phyloP scores from a whole-genome alignment of 92 coral and sea anemone genomes.

The Heliopora coerulea region DNA sequence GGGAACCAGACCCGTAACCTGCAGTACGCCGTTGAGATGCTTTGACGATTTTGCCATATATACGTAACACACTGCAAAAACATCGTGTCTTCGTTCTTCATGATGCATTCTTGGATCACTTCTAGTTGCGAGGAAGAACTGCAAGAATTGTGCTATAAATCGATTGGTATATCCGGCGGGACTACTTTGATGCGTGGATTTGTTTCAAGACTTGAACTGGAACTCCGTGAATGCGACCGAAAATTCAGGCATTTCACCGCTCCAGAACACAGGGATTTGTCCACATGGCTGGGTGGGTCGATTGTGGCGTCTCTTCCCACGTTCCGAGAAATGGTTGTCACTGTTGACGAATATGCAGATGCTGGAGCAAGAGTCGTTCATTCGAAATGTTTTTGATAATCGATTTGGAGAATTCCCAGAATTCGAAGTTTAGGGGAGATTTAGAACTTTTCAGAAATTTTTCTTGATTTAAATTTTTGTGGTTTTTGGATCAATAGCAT shows the following conservation, averaged over 20 bases:
- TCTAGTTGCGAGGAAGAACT: slow-evolving; percentile 85
- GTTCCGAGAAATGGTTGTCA: slow-evolving; percentile 70
- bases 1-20: too few relatives aligned
- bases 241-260: slow-evolving; percentile 62
- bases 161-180: slow-evolving; percentile 85
- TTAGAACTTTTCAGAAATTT: too few relatives aligned
- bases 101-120: too few relatives aligned
- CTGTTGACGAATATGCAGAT: slow-evolving; percentile 90
- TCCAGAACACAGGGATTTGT: slow-evolving; percentile 81
- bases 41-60: too few relatives aligned
- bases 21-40: too few relatives aligned
- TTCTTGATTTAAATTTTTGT: too few relatives aligned
- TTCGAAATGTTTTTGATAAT: slow-evolving; percentile 68
- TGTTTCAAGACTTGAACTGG: slow-evolving; percentile 69
- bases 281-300: slow-evolving; percentile 97
- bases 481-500: too few relatives aligned
- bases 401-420: neutral
- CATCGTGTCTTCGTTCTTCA: too few relatives aligned
- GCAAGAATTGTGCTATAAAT: slow-evolving; percentile 58
- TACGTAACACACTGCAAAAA: too few relatives aligned
- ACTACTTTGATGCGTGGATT: slow-evolving; percentile 76
- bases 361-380: slow-evolving; percentile 75
- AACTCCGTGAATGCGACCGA: slow-evolving; percentile 68
- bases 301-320: slow-evolving; percentile 76
- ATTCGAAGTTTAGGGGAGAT: too few relatives aligned